phyloP scores from a whole-genome alignment of 2,797 vertebrate genomes.

The Zalophus californianus region DNA sequence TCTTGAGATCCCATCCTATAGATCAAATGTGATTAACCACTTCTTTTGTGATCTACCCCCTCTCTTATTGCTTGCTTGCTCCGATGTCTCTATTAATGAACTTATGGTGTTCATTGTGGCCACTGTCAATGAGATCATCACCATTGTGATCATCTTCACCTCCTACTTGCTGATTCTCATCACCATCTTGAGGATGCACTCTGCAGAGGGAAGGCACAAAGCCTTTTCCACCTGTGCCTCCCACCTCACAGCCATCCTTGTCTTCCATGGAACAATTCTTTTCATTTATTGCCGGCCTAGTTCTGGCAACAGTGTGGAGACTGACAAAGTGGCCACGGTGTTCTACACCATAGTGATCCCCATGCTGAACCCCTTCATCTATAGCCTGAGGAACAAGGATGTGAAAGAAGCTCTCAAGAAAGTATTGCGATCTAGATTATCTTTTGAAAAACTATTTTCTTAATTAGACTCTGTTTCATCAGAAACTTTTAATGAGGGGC shows the following conservation, averaged over 20 bases:
- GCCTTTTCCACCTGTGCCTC: slow-evolving; percentile 73
- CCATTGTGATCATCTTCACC: background rate
- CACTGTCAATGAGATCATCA: slow-evolving; percentile 37
- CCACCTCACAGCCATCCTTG: slow-evolving; percentile 48
- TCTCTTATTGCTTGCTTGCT: slow-evolving; percentile 58
- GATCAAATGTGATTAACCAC: background rate
- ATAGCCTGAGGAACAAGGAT: slow-evolving; percentile 64
- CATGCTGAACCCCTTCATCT: slow-evolving; percentile 74
- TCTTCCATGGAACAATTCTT: slow-evolving; percentile 68
- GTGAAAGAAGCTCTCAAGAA: slow-evolving; percentile 63
- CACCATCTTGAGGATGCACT: slow-evolving; percentile 62
- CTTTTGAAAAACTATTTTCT: background rate
- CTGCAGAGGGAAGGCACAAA: slow-evolving; percentile 48
- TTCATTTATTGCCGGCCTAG: slow-evolving; percentile 50
- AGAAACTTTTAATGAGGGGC: fast-evolving
- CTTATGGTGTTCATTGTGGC: background rate
- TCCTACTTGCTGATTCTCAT: slow-evolving; percentile 67
- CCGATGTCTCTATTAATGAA: slow-evolving; percentile 19
- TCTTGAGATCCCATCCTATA: background rate
- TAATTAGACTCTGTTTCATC: background rate
- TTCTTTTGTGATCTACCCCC: slow-evolving; percentile 49
- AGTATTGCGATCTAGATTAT: background rate
- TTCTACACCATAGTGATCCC: slow-evolving; percentile 71
- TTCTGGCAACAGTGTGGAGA: background rate
- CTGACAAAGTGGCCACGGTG: slow-evolving; percentile 47